Conservation (phyloP, 64 coral and sea anemone species). For the Acropora yongei region DNA sequence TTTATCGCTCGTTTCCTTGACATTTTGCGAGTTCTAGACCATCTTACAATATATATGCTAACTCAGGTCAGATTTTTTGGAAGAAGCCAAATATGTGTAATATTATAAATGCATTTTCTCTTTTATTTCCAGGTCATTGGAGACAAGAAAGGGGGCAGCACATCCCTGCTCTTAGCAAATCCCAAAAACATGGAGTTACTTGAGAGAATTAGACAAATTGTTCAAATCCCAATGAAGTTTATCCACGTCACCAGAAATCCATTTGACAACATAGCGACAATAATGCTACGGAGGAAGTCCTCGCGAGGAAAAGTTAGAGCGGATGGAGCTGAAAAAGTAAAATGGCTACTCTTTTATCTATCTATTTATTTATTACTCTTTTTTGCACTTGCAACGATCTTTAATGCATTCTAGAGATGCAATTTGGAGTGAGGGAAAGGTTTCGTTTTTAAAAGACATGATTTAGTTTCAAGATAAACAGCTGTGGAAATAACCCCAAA, state of each 20-base stretch:
- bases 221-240: constrained; percentile 12
- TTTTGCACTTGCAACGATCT: no score
- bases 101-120: background rate
- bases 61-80: no score
- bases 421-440: no score
- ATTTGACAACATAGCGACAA: constrained; percentile 16
- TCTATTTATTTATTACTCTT: no score
- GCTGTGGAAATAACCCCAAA: no score
- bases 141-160: background rate
- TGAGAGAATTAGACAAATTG: background rate
- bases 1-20: no score
- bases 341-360: background rate
- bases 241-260: constrained; percentile 26
- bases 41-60: no score
- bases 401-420: no score
- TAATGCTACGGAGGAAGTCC: background rate
- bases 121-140: background rate
- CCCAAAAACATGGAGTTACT: background rate
- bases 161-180: background rate
- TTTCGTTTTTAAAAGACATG: no score
- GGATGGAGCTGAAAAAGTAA: background rate
- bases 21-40: no score
- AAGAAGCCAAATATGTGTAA: no score
- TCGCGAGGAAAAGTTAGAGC: background rate
- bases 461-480: no score